phyloP scores from a whole-genome alignment of 2,113 vertebrate genomes.

The Oreamnos americanus region DNA sequence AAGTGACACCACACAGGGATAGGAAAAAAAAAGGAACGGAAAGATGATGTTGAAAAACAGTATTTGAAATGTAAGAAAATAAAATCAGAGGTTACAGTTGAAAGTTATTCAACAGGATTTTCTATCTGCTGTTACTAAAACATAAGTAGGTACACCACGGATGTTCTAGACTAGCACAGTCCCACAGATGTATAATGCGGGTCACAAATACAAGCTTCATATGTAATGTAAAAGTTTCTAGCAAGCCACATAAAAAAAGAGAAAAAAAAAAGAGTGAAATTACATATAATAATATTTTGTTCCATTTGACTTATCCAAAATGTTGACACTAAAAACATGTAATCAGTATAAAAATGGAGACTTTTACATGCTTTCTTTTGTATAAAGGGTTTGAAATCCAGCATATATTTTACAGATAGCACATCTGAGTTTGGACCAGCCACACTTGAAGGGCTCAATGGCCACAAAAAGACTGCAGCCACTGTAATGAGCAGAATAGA shows the following conservation, averaged over 20 bases:
- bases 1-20: conserved; percentile 52
- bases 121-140: background rate
- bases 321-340: background rate
- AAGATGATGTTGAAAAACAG: conserved; percentile 69
- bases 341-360: background rate
- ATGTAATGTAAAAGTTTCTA: background rate
- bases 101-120: conserved; percentile 22
- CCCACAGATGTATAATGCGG: background rate
- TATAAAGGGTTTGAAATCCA: background rate
- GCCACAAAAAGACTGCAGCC: background rate
- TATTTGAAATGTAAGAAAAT: conserved; percentile 73
- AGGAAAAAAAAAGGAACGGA: conserved; percentile 12
- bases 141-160: background rate
- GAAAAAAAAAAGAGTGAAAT: background rate
- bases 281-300: background rate
- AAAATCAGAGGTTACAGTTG: conserved; percentile 58
- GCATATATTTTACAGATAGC: background rate
- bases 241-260: background rate
- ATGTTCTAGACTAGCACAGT: background rate
- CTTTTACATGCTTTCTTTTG: background rate
- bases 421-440: background rate
- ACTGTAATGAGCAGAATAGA: background rate
- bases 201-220: background rate
- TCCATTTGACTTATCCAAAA: background rate
- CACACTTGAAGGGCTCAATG: background rate